Conservation (phyloP, 2,888 invertebrate species). For the Philhelius pedissequus region DNA sequence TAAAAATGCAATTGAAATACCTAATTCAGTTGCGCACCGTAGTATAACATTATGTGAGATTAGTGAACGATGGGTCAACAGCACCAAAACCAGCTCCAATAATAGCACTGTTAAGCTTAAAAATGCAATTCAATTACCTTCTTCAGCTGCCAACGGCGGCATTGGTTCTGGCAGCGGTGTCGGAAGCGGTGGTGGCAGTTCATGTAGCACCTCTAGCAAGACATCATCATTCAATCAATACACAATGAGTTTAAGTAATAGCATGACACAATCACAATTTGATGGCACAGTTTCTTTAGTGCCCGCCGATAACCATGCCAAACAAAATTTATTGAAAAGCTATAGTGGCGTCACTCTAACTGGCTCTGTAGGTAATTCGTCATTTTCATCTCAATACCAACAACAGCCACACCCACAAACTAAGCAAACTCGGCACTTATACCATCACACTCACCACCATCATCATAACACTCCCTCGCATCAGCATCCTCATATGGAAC, state of each 20-base stretch:
- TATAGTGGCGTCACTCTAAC: conserved; percentile 17
- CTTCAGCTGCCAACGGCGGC: conserved; percentile 38
- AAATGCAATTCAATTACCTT: conserved; percentile 51
- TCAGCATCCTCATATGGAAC: conserved; percentile 56
- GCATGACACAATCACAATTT: conserved; percentile 41
- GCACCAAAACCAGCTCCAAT: conserved; percentile 41
- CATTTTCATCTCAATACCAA: conserved; percentile 55
- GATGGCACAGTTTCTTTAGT: conserved; percentile 42
- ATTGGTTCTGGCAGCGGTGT: background rate
- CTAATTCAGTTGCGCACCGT: background rate
- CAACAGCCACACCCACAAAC: conserved; percentile 41
- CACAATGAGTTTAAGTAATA: conserved; percentile 59
- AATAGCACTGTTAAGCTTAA: conserved; percentile 55
- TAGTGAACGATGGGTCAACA: conserved; percentile 45
- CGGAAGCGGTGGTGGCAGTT: conserved; percentile 36
- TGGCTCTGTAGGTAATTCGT: conserved; percentile 41
- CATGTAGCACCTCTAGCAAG: conserved; percentile 68
- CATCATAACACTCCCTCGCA: conserved; percentile 56
- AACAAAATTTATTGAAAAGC: conserved; percentile 36
- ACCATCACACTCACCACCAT: conserved; percentile 58
- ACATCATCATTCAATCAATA: conserved; percentile 61
- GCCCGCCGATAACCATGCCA: conserved; percentile 46
- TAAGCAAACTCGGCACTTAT: conserved; percentile 49
- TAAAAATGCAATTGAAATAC: conserved; percentile 7
- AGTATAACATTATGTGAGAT: conserved; percentile 52